Evolutionary conservation across 1,140 invertebrate species (phyloP).

Genomic region (Pectinophora gossypiella): DNA sequence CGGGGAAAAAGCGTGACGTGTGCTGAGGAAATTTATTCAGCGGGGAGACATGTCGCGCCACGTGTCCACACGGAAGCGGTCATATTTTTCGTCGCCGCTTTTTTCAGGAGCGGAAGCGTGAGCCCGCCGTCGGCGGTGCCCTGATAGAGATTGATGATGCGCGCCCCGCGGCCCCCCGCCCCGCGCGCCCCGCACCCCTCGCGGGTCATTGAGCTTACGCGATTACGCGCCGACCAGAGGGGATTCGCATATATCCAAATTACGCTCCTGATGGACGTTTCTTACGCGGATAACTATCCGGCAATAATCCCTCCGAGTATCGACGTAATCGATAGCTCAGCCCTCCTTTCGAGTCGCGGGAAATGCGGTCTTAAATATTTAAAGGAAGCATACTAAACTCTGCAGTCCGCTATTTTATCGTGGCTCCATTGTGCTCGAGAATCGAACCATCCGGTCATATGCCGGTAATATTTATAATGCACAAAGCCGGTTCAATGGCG

Average conservation of each 20-base stretch:
- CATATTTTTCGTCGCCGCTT: constrained; percentile 48
- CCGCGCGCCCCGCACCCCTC: constrained; percentile 20
- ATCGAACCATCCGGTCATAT: not conserved
- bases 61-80: constrained; percentile 30
- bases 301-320: constrained; percentile 30
- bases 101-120: constrained; percentile 27
- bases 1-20: not conserved
- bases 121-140: constrained; percentile 22
- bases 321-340: constrained; percentile 8
- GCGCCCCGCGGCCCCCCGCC: constrained; percentile 16
- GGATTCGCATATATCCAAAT: constrained; percentile 71
- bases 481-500: not conserved
- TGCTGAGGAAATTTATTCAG: constrained; percentile 10
- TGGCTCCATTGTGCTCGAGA: not conserved
- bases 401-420: constrained; percentile 1
- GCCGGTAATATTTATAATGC: constrained; percentile 4
- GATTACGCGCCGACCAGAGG: constrained; percentile 41
- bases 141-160: constrained; percentile 65
- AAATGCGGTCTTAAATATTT: not conserved
- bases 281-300: constrained; percentile 49
- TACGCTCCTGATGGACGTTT: constrained; percentile 63
- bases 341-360: not conserved
- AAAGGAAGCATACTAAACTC: not conserved
- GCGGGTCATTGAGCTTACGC: constrained; percentile 48
- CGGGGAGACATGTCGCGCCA: constrained; percentile 18